Evolutionary conservation across 2,113 vertebrate genomes (phyloP).

Genomic region (Bagarius yarrelli): DNA sequence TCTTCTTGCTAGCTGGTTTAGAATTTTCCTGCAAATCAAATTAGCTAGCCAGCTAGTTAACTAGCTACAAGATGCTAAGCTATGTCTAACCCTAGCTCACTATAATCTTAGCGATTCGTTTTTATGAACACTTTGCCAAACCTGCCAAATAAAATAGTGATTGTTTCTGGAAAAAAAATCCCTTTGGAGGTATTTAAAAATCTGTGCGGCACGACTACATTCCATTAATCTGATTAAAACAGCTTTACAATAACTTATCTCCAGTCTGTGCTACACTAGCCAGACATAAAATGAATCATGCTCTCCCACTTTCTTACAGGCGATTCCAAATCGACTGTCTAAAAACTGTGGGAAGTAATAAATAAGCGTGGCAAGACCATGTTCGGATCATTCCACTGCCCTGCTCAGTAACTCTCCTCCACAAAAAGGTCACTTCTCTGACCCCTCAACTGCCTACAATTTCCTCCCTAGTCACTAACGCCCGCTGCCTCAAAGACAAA

Average conservation of each 20-base stretch:
- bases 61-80: neutral
- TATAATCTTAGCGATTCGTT: neutral
- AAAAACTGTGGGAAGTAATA: constrained; percentile 37
- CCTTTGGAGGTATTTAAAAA: neutral
- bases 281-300: neutral
- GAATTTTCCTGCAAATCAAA: neutral
- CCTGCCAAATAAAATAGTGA: neutral
- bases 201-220: neutral
- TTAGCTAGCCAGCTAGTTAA: neutral
- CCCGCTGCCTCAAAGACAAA: constrained; percentile 59
- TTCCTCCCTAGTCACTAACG: constrained; percentile 72
- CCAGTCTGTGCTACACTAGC: neutral
- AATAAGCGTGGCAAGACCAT: constrained; percentile 34
- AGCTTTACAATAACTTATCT: constrained; percentile 2
- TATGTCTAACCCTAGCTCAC: neutral
- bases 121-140: neutral
- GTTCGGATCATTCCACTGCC: constrained; percentile 26
- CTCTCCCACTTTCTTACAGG: constrained; percentile 16
- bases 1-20: neutral
- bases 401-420: constrained; percentile 39
- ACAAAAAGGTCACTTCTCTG: constrained; percentile 62
- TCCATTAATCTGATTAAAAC: constrained; percentile 3
- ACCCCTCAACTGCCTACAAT: constrained; percentile 69
- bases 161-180: neutral
- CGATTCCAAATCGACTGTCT: constrained; percentile 11